Evolutionary conservation across 2,113 vertebrate genomes (phyloP).

Genomic region (Indri indri): DNA sequence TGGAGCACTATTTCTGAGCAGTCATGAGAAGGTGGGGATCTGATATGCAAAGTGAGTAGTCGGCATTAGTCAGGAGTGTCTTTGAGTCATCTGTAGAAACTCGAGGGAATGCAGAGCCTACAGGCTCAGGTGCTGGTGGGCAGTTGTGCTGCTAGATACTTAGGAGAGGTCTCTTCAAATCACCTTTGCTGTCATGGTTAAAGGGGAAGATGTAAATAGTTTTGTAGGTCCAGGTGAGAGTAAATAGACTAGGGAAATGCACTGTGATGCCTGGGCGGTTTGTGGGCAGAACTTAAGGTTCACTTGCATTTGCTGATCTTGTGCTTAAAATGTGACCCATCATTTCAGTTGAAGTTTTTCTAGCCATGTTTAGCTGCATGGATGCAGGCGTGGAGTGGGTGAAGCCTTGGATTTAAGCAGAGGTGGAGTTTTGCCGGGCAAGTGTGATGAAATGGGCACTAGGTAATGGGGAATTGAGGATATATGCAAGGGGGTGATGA

Average conservation of each 20-base stretch:
- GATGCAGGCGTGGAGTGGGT: neutral
- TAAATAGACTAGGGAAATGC: neutral
- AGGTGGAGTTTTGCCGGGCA: neutral
- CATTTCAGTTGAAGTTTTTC: neutral
- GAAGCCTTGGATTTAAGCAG: neutral
- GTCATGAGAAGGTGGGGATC: neutral
- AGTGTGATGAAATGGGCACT: neutral
- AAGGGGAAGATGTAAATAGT: neutral
- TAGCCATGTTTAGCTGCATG: neutral
- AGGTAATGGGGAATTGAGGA: neutral
- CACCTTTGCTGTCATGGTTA: neutral
- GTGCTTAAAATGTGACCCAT: neutral
- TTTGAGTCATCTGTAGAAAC: neutral
- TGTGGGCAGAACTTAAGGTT: neutral
- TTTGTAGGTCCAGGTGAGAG: neutral
- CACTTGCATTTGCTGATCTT: neutral
- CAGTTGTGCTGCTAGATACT: neutral
- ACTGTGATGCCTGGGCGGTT: neutral
- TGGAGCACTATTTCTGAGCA: neutral
- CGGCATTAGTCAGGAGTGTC: neutral
- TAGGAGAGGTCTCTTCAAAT: neutral
- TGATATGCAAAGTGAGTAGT: neutral
- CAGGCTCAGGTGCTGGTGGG: neutral
- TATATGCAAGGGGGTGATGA: neutral
- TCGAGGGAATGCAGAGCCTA: neutral